Conservation (phyloP, 2,113 vertebrate species). For the Larimichthys polyactis region DNA sequence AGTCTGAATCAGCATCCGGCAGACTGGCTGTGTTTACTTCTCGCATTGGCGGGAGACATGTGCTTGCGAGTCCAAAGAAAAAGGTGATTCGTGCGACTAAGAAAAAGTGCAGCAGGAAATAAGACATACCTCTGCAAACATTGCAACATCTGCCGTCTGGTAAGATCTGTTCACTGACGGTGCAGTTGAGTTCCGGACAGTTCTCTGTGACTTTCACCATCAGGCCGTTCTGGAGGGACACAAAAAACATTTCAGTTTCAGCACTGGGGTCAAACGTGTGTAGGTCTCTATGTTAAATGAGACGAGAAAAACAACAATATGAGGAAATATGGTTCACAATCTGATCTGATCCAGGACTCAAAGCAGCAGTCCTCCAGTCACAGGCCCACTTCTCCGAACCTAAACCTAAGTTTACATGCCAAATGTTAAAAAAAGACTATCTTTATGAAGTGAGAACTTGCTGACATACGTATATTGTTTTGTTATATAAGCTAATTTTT, state of each 20-base stretch:
- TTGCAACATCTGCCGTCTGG: conserved; percentile 95
- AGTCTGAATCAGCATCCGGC: conserved; percentile 15
- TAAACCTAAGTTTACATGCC: too few relatives aligned
- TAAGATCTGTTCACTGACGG: conserved; percentile 87
- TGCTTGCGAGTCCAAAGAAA: neutral
- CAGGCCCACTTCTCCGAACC: neutral
- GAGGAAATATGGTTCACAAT: neutral
- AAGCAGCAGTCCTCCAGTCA: neutral
- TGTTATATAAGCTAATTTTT: too few relatives aligned
- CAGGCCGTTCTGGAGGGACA: conserved; percentile 87
- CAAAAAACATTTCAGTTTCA: neutral
- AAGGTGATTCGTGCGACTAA: conserved; percentile 1
- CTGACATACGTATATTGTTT: too few relatives aligned
- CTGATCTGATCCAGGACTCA: neutral
- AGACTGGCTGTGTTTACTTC: conserved; percentile 32
- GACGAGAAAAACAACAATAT: neutral
- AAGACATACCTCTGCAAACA: conserved; percentile 90
- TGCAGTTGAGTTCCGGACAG: conserved; percentile 93
- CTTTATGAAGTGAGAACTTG: too few relatives aligned
- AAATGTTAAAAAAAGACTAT: too few relatives aligned
- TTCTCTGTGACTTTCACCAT: conserved; percentile 89
- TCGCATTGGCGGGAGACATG: neutral
- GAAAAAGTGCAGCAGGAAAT: neutral
- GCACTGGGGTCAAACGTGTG: neutral
- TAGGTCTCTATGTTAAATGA: neutral